Conservation (phyloP, 2,888 invertebrate genomes). For the Octodonta nipae region DNA sequence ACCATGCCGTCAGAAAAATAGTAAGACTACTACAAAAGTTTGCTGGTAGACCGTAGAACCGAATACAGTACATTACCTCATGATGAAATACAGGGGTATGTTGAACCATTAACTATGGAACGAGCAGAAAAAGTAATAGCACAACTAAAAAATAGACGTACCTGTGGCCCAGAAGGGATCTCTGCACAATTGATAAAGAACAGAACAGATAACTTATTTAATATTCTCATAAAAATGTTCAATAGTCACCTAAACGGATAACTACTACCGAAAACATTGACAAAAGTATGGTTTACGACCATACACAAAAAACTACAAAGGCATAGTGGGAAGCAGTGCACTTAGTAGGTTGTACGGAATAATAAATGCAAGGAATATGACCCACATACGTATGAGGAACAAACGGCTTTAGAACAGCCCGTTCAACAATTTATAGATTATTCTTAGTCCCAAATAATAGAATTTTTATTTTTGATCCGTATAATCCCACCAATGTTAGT, state of each 20-base stretch:
- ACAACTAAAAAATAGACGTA: too few relatives aligned
- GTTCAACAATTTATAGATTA: neutral
- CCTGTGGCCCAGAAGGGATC: conserved; percentile 1
- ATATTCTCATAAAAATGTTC: conserved; percentile 1
- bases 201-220: neutral
- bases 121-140: too few relatives aligned
- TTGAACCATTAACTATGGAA: too few relatives aligned
- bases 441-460: too few relatives aligned
- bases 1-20: too few relatives aligned
- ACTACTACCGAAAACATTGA: neutral
- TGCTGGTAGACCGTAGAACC: too few relatives aligned
- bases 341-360: neutral
- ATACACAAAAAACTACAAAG: neutral
- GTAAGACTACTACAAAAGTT: too few relatives aligned
- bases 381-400: neutral
- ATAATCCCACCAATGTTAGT: too few relatives aligned
- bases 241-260: neutral
- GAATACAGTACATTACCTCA: too few relatives aligned
- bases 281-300: neutral
- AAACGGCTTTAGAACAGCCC: neutral
- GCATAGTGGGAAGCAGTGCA: neutral
- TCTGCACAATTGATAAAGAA: conserved; percentile 1
- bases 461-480: too few relatives aligned
- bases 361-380: neutral
- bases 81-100: too few relatives aligned